Conservation (phyloP, 2,113 vertebrate genomes). For the Catharus fuscescens region DNA sequence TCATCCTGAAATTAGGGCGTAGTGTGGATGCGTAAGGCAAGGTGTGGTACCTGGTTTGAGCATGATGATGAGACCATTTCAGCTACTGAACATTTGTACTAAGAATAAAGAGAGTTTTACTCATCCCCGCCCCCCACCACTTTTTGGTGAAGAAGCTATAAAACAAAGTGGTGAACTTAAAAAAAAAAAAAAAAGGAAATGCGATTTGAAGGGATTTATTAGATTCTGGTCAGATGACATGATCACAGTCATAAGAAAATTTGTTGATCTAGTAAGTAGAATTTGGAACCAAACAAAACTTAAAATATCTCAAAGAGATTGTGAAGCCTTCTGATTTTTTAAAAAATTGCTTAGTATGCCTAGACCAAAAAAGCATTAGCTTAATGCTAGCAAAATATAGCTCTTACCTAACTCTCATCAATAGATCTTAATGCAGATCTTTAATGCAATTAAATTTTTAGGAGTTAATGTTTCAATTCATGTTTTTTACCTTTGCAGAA, state of each 20-base stretch:
- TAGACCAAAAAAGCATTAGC: neutral
- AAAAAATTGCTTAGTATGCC: neutral
- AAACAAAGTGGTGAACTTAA: neutral
- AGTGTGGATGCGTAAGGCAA: neutral
- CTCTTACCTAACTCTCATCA: neutral
- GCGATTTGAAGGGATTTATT: neutral
- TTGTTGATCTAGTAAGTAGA: neutral
- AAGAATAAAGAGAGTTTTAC: neutral
- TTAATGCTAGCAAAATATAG: neutral
- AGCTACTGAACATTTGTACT: neutral
- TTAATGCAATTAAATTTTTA: neutral
- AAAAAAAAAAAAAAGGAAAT: neutral
- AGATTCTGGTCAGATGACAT: neutral
- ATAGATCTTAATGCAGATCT: neutral
- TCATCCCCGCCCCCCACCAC: accelerated
- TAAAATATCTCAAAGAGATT: neutral
- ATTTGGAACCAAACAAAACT: neutral
- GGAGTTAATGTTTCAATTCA: neutral
- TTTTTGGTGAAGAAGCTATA: neutral
- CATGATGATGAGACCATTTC: accelerated
- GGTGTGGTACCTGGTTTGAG: neutral
- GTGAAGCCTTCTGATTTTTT: neutral
- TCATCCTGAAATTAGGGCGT: neutral
- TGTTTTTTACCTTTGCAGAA: neutral
- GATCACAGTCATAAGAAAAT: neutral